These are phyloP conservation scores for Dicaeum eximium DNA, from an alignment of 2,113 vertebrate genomes.

Conservation along the genomic window DNA sequence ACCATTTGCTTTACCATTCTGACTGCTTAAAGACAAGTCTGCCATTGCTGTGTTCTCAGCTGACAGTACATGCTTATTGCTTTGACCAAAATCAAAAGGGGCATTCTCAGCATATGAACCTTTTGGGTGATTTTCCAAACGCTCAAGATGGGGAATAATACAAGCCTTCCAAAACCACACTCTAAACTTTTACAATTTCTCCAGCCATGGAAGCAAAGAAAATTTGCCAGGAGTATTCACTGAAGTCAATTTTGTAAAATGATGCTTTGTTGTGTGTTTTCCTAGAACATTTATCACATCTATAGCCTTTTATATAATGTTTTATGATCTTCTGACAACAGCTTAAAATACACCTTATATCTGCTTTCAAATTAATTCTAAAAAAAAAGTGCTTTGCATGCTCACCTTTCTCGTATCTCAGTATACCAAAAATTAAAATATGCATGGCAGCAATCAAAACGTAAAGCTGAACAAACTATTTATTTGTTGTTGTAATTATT, in stretches of 20 bases:
- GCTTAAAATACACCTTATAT: conserved; percentile 35
- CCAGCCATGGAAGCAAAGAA: conserved; percentile 17
- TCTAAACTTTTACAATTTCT: conserved; percentile 14
- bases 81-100: conserved; percentile 68
- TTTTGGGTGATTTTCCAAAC: conserved; percentile 52
- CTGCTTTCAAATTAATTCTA: conserved; percentile 53
- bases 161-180: conserved; percentile 32
- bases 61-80: conserved; percentile 46
- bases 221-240: conserved; percentile 30
- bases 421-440: conserved; percentile 69
- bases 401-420: conserved; percentile 59
- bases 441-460: conserved; percentile 74
- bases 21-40: conserved; percentile 70
- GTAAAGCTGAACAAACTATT: conserved; percentile 77
- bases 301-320: conserved; percentile 21
- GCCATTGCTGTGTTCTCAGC: conserved; percentile 68
- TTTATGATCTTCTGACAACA: conserved; percentile 25
- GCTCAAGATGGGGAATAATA: conserved; percentile 47
- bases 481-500: conserved; percentile 83
- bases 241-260: conserved; percentile 55
- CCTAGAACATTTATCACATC: conserved; percentile 25
- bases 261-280: conserved; percentile 54
- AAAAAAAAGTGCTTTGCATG: conserved; percentile 68
- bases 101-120: conserved; percentile 65
- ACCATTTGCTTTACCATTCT: conserved; percentile 65